Conservation (phyloP, 2,888 invertebrate genomes). For the Horisme vitalbata region DNA sequence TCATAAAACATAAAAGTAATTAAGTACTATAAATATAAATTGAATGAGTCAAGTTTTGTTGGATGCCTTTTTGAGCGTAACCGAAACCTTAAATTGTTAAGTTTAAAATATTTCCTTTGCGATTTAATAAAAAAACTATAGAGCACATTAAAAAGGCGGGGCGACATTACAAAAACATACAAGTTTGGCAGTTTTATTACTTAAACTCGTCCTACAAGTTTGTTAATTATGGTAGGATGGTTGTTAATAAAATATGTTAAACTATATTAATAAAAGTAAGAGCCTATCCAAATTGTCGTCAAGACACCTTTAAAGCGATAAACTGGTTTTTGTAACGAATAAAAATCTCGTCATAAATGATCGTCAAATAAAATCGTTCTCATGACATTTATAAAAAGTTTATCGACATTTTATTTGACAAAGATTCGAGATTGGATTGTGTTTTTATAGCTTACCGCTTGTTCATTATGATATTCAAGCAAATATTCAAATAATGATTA, state of each 20-base stretch:
- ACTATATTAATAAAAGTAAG: constrained; percentile 6
- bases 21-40: too few species aligned
- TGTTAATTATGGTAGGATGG: background rate
- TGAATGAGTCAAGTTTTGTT: background rate
- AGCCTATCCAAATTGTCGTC: constrained; percentile 19
- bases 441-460: constrained; percentile 33
- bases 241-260: constrained; percentile 11
- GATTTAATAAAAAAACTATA: too few species aligned
- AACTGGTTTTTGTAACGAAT: constrained; percentile 38
- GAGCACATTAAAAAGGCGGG: constrained; percentile 1
- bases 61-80: too few species aligned
- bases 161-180: background rate
- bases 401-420: constrained; percentile 32
- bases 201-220: background rate
- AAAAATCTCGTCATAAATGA: constrained; percentile 34
- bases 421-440: constrained; percentile 28
- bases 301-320: constrained; percentile 47
- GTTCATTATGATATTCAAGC: constrained; percentile 30
- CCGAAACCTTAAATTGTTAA: too few species aligned
- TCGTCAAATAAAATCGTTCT: constrained; percentile 36
- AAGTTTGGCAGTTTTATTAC: background rate
- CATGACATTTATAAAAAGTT: constrained; percentile 35
- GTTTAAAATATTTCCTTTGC: too few species aligned
- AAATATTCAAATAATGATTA: constrained; percentile 15
- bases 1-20: constrained; percentile 15